These are phyloP conservation scores for Syrrhaptes paradoxus DNA, from an alignment of 2,113 vertebrate genomes.

Conservation along the genomic window DNA sequence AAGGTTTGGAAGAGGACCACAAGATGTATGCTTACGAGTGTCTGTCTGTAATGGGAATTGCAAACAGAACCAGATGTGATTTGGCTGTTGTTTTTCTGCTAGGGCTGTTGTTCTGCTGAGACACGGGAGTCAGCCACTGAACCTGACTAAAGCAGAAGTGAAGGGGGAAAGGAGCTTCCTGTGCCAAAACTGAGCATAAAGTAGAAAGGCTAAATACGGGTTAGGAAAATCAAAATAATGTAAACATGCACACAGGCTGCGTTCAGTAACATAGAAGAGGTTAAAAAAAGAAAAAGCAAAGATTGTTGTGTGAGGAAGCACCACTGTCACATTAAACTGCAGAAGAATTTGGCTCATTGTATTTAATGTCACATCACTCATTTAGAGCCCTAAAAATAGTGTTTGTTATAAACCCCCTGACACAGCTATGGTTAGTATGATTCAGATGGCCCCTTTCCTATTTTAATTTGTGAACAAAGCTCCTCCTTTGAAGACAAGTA, in stretches of 20 bases:
- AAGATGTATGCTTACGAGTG: not conserved
- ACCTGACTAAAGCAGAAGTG: not conserved
- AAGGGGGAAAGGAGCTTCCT: not conserved
- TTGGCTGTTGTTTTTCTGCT: not conserved
- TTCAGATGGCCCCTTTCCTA: constrained; percentile 29
- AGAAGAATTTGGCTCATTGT: not conserved
- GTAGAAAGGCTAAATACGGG: not conserved
- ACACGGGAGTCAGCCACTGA: not conserved
- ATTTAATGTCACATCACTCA: constrained; percentile 8
- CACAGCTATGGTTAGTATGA: not conserved
- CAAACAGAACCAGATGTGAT: not conserved
- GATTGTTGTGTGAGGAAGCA: not conserved
- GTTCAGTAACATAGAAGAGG: not conserved
- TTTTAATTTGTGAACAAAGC: constrained; percentile 28
- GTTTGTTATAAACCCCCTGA: constrained; percentile 55
- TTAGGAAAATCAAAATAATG: not conserved
- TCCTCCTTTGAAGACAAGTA: constrained; percentile 52
- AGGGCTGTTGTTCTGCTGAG: not conserved
- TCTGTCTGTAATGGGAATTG: not conserved
- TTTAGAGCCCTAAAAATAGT: constrained; percentile 12
- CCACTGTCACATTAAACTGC: not conserved
- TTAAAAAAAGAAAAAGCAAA: not conserved
- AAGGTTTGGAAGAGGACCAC: not conserved
- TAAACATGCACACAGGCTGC: not conserved
- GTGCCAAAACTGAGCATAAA: not conserved